Evolutionary conservation across 2,797 vertebrate species (phyloP).

Genomic region (Spondyliosoma cantharus): DNA sequence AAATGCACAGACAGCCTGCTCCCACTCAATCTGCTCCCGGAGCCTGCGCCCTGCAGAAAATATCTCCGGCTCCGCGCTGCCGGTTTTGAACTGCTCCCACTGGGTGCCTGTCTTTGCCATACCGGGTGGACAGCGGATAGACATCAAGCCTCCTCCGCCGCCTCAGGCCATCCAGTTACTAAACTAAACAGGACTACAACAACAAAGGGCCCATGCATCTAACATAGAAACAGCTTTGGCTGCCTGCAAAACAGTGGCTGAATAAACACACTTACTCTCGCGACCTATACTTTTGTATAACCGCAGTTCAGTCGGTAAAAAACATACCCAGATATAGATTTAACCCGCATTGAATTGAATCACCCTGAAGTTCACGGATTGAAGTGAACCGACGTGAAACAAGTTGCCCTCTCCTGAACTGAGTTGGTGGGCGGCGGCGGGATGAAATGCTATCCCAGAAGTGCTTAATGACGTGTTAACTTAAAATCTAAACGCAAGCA

Average conservation of each 20-base stretch:
- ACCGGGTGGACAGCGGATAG: conserved; percentile 58
- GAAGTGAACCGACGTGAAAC: conserved; percentile 21
- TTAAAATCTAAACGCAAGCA: neutral
- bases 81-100: conserved; percentile 58
- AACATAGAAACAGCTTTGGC: conserved; percentile 47
- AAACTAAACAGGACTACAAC: conserved; percentile 58
- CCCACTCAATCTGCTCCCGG: conserved; percentile 70
- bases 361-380: conserved; percentile 9
- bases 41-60: conserved; percentile 68
- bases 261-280: conserved; percentile 34
- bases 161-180: conserved; percentile 57
- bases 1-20: conserved; percentile 72
- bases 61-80: conserved; percentile 62
- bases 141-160: conserved; percentile 52
- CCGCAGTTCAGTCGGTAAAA: conserved; percentile 23
- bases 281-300: conserved; percentile 16
- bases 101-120: conserved; percentile 61
- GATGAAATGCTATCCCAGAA: conserved; percentile 8
- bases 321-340: conserved; percentile 16
- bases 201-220: conserved; percentile 50
- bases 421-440: neutral
- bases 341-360: conserved; percentile 1
- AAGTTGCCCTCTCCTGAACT: neutral
- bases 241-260: conserved; percentile 29
- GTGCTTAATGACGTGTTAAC: conserved; percentile 17